Evolutionary conservation across 2,888 invertebrate genomes (phyloP).

Genomic region (Diarsia dahlii): DNA sequence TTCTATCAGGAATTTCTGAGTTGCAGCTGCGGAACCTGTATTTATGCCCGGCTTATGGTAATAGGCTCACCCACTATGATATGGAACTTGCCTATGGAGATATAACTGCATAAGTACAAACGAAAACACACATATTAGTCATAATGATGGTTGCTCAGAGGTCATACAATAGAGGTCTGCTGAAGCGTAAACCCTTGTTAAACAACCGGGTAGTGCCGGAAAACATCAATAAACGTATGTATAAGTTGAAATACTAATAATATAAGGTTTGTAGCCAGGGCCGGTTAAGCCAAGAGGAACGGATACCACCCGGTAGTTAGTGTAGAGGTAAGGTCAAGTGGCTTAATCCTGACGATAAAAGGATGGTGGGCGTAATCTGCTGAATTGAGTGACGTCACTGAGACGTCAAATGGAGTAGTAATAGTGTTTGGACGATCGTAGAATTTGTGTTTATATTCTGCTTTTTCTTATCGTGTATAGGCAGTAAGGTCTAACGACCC

Average conservation of each 20-base stretch:
- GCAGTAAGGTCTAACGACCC: too few species aligned
- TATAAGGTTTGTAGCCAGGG: conserved; percentile 43
- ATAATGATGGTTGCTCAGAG: conserved; percentile 35
- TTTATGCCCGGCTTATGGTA: too few species aligned
- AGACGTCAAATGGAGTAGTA: neutral
- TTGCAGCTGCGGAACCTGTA: too few species aligned
- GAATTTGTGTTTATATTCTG: neutral
- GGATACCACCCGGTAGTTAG: conserved; percentile 9
- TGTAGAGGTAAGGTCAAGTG: neutral
- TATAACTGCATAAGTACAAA: conserved; percentile 24
- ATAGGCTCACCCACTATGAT: too few species aligned
- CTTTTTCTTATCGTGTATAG: too few species aligned
- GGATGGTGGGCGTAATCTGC: neutral
- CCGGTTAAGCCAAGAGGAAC: conserved; percentile 40
- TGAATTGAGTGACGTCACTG: neutral
- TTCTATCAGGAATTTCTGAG: too few species aligned
- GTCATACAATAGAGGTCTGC: conserved; percentile 41
- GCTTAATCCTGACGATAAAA: conserved; percentile 15
- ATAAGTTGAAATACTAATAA: conserved; percentile 50
- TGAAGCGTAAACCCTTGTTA: conserved; percentile 54
- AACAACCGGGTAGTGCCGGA: conserved; percentile 41
- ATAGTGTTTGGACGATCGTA: neutral
- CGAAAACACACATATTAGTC: conserved; percentile 16
- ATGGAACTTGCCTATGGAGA: too few species aligned
- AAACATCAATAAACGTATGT: conserved; percentile 35